Base-by-base conservation (phyloP, 2,888 invertebrate genomes). In the Gymnoscelis rufifasciata region DNA sequence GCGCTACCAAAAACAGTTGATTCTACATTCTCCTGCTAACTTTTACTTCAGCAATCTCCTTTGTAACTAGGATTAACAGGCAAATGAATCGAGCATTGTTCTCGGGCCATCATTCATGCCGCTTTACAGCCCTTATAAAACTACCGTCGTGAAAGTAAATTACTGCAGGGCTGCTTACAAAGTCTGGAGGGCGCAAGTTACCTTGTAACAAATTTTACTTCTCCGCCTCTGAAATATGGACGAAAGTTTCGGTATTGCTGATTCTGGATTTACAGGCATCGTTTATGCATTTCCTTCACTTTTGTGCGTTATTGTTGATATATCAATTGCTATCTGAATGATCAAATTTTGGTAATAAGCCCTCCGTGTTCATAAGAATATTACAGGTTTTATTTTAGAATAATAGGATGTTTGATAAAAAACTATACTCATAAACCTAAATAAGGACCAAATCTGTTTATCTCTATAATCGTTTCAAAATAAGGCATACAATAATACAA, bases 91-190 rank as follows among this genome's bases (percentile, higher is more conserved):
- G 48, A 45, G 44, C 29, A 51, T 54, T 43, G 48, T 39, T 44
- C 54, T 49, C 33, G 38, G 38, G 37, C 35, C 51, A 52, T 52
- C 51, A 36, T 47, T 52, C 51, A 51, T 52, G 43, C 50, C 38
- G 38, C 44, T 57, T 51, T 43, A 52, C 51, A 51, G 49, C 49
- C 54, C 57, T 50, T 57, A 53, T 55, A 51, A 51, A 55, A 57
- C 57, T 55, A 55, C 53, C 43, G 51, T 30, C 51, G 50, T 50
- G 51, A 55, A 53, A 50, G 47, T 53, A 54, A 54, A 54, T 55
- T 53, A 50, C 55, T 38, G 52, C 45, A 38, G 31, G 48, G 46
- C 46, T 46, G 45, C 52, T 50, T 47, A 43, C 42, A 46, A 54
- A 51, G 50, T 57, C 54, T 43, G 23, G 35, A n/a, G 37, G 23